phyloP scores from a whole-genome alignment of 2,113 vertebrate species.

The Corapipo altera region DNA sequence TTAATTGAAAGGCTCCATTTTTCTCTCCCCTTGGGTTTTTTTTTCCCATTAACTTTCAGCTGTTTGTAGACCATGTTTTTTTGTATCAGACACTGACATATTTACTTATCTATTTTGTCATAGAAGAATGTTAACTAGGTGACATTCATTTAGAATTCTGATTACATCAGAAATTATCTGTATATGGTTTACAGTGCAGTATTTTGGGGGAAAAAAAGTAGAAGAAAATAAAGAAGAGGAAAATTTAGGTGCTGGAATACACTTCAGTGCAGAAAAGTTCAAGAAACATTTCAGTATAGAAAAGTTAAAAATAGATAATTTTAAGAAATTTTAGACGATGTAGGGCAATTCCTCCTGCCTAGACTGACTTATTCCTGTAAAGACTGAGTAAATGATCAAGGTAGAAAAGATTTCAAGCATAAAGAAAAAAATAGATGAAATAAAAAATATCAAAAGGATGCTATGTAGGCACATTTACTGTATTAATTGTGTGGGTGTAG shows the following conservation, averaged over 20 bases:
- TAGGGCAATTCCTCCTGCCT: background rate
- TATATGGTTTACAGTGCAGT: background rate
- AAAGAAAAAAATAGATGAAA: background rate
- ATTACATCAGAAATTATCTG: background rate
- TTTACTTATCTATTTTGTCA: background rate
- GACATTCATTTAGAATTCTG: background rate
- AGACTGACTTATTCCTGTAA: background rate
- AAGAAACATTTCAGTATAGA: background rate
- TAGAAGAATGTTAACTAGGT: background rate
- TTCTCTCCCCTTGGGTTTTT: background rate
- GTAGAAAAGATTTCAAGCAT: background rate
- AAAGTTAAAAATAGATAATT: background rate
- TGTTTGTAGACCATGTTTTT: background rate
- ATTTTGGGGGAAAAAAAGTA: rapidly evolving
- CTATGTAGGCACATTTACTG: rapidly evolving
- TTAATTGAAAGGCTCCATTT: background rate
- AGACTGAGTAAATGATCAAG: background rate
- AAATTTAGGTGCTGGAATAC: background rate
- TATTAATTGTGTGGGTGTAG: background rate
- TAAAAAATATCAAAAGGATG: background rate
- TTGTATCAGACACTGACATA: background rate
- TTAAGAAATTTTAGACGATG: background rate
- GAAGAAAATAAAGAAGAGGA: background rate
- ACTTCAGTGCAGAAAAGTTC: background rate
- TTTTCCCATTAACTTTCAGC: background rate